phyloP scores from a whole-genome alignment of 1,140 invertebrate species.

The Tribolium castaneum region DNA sequence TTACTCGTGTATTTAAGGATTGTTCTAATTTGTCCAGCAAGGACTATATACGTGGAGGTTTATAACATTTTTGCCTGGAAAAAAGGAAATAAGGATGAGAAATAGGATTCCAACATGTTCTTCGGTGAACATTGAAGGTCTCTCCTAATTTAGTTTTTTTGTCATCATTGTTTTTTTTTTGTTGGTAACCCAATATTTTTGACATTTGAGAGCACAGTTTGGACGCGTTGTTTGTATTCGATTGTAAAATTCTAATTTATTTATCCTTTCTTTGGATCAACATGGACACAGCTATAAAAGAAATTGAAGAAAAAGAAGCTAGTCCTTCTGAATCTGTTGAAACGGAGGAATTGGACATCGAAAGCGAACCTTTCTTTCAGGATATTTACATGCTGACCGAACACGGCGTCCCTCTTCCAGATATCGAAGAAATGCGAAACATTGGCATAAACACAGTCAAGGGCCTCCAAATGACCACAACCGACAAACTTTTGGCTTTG shows the following conservation, averaged over 20 bases:
- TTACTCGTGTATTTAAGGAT: too few species aligned
- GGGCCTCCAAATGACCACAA: constrained; percentile 85
- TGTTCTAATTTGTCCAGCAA: too few species aligned
- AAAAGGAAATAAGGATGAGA: too few species aligned
- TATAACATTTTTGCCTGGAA: too few species aligned
- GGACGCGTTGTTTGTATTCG: not conserved
- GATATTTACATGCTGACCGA: constrained; percentile 69
- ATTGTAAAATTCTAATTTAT: not conserved
- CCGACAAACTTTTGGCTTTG: constrained; percentile 77
- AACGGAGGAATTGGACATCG: constrained; percentile 46
- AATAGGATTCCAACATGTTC: too few species aligned
- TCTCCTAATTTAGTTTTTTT: too few species aligned
- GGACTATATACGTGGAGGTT: too few species aligned
- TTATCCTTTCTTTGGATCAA: not conserved
- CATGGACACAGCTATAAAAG: not conserved
- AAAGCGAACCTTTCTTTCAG: constrained; percentile 67
- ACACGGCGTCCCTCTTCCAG: constrained; percentile 68
- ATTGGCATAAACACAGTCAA: constrained; percentile 84
- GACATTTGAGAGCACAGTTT: not conserved
- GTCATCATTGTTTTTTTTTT: too few species aligned
- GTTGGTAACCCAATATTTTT: not conserved
- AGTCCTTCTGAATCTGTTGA: not conserved
- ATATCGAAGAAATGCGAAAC: constrained; percentile 83
- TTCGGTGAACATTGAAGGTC: too few species aligned
- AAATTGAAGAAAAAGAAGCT: not conserved